Base-by-base conservation (phyloP, 2,888 invertebrate genomes). In the Cephus rjabovi region DNA sequence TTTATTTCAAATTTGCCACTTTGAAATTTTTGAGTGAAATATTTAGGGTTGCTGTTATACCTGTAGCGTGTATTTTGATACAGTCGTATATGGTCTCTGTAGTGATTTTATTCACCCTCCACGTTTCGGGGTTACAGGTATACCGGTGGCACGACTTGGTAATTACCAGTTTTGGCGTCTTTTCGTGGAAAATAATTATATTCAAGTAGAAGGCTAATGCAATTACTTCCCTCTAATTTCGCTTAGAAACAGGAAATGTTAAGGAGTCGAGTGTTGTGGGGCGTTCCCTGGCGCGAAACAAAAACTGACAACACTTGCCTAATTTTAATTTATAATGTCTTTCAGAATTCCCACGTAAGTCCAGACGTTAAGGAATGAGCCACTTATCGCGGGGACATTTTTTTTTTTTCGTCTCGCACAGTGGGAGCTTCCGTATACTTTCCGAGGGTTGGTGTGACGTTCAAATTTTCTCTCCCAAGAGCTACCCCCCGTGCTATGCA, bases 321-420 rank as follows among this genome's bases (percentile, higher is more conserved):
- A 76, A 76, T 76, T 76, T 76, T 76, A 76, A 76, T 70, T 35
- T 71, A 76, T 76, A 76, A 76, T 76, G 71, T 76, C 70, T n/a
- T 34, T 73, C 31, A 73, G 33, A n/a, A 31, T 11, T 31, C 15
- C 40, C 37, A 23, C 34, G 30, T 73, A 71, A 34, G 30, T 15
- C 34, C 40, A 37, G 71, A 12, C 76, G 33, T 23, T 56, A 56
- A 56, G 56, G 23, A 56, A 56, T 9, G 56, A 6, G 56, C 56
- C 56, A 56, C 56, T 56, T 56, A 56, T 56, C 23, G 56, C 56
- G 23, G 23, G 23, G 56, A 56, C 56, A 15, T 23, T 23, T 23
- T 56, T 37, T 34, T 34, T 33, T 15, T 56, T 56, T 37, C 37
- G 4, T 37, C 37, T 37, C 12, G 37, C 23, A 9, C 23, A 23